Evolutionary conservation across 2,113 vertebrate species (phyloP), one percentile per base, ranked within the genome.

Genomic region (Gambusia holbrooki): DNA sequence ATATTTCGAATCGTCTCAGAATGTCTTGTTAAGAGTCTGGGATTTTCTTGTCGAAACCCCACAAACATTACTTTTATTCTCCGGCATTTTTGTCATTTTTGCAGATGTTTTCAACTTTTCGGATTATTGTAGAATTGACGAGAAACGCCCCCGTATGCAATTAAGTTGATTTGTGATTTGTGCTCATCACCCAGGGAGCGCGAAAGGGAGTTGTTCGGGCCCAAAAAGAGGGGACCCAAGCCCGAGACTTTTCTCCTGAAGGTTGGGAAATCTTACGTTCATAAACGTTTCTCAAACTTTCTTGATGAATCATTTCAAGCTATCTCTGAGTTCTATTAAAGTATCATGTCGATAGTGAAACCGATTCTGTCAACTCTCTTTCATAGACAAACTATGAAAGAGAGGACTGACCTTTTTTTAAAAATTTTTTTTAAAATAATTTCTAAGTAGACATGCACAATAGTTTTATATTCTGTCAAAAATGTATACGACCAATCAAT

Each of bases 191-290:
- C 5, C 40, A 72, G 98, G 92, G 98, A 99, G 87, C 94, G 97
- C 70, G 97, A 99, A 90, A 95, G 98, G 91, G 97, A 99, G 92
- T 93, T 97, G 74, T 99, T 96, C 0, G 98, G 97, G 61, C 98
- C 98, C 48, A 96, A 98, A 93, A 99, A 99, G 88, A 93, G 98
- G 85, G 98, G 98, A 85, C 98, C 98, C 48, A 99, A 99, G 86
- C 97, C 97, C 42, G 97, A 98, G 95, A 99, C 97, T 13, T 99
- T 99, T 87, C 92, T 99, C 64, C 81, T 99, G 30, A 99, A 97
- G 96, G 97, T 99, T 93, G 93, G 93, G 75, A 40, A 54, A 65
- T 71, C 32, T 58, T 62, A n/a, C n/a, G n/a, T 40, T 58, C 22
- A 25, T 11, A 2, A n/a, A 58, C 22, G 5, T 58, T 48, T 17